A percentile compares a stretch with the other conserved stretches of the same genome.
Conservation (phyloP, 2,888 invertebrate genomes). For the Entomobrya multifasciata region DNA sequence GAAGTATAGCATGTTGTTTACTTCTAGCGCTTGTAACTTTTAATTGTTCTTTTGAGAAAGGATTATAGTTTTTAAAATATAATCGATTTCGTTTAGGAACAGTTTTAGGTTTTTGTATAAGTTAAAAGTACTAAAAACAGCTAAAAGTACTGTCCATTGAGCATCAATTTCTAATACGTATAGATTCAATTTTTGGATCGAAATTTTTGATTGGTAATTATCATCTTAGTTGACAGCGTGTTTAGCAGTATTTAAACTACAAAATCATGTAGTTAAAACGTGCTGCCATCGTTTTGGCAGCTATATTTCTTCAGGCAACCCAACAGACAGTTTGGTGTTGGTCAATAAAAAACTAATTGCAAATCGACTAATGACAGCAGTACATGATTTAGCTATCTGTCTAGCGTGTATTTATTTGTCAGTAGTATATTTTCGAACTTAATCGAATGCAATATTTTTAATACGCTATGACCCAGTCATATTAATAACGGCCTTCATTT, state of each 20-base stretch:
- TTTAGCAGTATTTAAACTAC: constrained; percentile 26
- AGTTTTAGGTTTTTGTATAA: too few species aligned
- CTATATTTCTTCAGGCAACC: constrained; percentile 10
- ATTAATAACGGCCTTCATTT: constrained; percentile 37
- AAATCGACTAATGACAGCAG: background rate
- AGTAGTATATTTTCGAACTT: background rate
- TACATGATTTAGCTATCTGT: background rate
- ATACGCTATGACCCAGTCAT: constrained; percentile 1
- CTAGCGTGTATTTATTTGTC: constrained; percentile 27
- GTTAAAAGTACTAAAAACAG: too few species aligned
- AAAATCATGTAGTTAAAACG: constrained; percentile 49
- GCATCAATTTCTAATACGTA: too few species aligned
- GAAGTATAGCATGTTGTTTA: background rate
- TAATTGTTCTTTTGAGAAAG: background rate
- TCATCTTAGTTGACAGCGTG: background rate
- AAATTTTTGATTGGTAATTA: background rate
- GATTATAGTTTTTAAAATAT: too few species aligned
- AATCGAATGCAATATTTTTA: background rate
- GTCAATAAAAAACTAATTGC: constrained; percentile 7
- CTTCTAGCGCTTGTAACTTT: background rate
- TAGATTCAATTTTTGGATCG: too few species aligned
- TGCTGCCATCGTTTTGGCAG: background rate
- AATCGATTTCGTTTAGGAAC: too few species aligned
- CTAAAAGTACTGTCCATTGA: too few species aligned
- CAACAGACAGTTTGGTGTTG: background rate